Percentiles rank a stretch among this genome's conserved stretches.
Conservation (phyloP, 2,113 vertebrate species). For the Epinephelus fuscoguttatus region DNA sequence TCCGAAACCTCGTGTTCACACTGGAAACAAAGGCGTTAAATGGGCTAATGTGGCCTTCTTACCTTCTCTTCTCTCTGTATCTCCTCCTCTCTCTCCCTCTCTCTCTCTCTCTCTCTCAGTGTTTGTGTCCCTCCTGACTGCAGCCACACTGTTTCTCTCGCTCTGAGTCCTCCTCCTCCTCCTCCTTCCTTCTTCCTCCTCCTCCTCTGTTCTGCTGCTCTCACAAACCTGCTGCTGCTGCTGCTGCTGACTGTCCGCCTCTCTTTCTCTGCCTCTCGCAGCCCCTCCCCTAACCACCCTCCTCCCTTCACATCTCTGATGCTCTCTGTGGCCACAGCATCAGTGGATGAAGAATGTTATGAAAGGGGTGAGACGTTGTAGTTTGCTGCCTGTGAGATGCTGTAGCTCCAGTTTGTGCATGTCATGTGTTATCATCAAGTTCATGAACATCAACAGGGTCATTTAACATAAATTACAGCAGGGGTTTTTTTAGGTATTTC, state of each 20-base stretch:
- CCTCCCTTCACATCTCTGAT: conserved; percentile 47
- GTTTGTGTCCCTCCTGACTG: conserved; percentile 67
- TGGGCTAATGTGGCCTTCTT: conserved; percentile 32
- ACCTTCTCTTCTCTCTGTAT: conserved; percentile 65
- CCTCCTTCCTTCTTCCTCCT: conserved; percentile 49
- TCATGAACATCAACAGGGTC: background rate
- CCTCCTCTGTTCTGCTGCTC: conserved; percentile 69
- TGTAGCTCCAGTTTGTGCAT: background rate
- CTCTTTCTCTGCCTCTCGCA: conserved; percentile 37
- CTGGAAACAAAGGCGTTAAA: conserved; percentile 38
- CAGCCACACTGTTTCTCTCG: conserved; percentile 73
- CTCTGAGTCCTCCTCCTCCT: conserved; percentile 69
- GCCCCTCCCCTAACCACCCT: conserved; percentile 56
- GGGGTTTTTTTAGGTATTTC: background rate
- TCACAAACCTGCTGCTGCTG: conserved; percentile 72
- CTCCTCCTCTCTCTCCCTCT: conserved; percentile 42
- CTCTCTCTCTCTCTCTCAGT: conserved; percentile 31
- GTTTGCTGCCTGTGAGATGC: background rate
- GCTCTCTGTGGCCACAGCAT: conserved; percentile 44
- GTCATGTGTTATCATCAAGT: no score
- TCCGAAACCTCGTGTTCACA: background rate
- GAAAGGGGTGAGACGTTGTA: background rate
- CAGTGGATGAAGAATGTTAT: conserved; percentile 1
- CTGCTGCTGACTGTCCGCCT: conserved; percentile 56
- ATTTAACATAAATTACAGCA: background rate